Conservation (phyloP, 1,140 invertebrate species). For the Aphis craccivora region DNA sequence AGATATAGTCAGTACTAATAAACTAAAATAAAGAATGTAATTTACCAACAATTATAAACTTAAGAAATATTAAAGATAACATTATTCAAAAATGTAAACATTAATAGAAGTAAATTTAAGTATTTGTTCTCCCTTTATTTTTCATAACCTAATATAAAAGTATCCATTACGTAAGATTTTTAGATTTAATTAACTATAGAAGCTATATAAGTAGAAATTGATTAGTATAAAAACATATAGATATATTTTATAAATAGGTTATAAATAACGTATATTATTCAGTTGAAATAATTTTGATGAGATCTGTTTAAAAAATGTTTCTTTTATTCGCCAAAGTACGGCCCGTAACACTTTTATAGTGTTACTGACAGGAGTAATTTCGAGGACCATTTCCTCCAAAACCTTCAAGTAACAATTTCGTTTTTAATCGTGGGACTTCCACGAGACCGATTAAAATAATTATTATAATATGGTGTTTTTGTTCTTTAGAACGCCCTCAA, state of each 20-base stretch:
- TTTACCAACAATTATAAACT: too few relatives aligned
- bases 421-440: neutral
- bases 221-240: neutral
- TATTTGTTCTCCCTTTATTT: too few relatives aligned
- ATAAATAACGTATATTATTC: neutral
- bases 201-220: too few relatives aligned
- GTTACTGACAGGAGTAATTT: slow-evolving; percentile 28
- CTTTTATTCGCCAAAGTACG: neutral
- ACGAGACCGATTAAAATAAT: neutral
- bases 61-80: too few relatives aligned
- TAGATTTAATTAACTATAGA: too few relatives aligned
- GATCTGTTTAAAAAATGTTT: neutral
- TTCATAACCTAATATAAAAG: too few relatives aligned
- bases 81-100: too few relatives aligned
- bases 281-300: neutral
- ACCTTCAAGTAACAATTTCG: neutral
- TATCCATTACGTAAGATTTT: too few relatives aligned
- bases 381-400: slow-evolving; percentile 25
- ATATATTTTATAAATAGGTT: neutral
- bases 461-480: neutral
- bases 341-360: neutral
- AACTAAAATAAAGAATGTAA: neutral
- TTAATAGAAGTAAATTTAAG: too few relatives aligned
- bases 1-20: too few relatives aligned
- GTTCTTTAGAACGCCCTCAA: neutral